Conservation (phyloP, 2,113 vertebrate genomes). For the Pygoscelis adeliae region DNA sequence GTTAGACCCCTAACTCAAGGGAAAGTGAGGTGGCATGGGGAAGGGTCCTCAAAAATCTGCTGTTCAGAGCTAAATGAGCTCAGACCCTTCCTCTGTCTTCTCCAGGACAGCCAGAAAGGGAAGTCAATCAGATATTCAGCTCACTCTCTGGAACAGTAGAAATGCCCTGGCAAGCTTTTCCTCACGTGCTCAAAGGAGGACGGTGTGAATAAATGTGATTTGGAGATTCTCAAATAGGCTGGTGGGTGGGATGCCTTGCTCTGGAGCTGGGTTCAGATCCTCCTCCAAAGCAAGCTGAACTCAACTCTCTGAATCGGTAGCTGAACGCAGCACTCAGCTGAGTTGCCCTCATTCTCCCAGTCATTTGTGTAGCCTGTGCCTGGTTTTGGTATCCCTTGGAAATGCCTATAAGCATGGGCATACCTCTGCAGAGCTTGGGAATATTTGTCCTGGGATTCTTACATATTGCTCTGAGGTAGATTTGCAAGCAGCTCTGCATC, state of each 20-base stretch:
- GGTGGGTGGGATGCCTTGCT: neutral
- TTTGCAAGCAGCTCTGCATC: neutral
- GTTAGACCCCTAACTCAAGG: neutral
- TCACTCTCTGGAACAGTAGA: neutral
- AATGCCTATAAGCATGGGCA: neutral
- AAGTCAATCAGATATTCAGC: neutral
- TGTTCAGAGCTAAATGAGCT: neutral
- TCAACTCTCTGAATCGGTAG: neutral
- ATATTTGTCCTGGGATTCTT: neutral
- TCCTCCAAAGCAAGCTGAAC: neutral
- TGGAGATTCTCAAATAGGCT: neutral
- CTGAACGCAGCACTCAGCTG: neutral
- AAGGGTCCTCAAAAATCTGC: neutral
- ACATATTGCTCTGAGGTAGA: neutral
- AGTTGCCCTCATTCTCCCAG: neutral
- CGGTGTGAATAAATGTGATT: fast-evolving
- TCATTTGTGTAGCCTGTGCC: neutral
- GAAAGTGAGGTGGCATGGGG: neutral
- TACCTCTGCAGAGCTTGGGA: neutral
- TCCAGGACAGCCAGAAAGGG: neutral
- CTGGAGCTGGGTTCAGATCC: neutral
- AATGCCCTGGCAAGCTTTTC: neutral
- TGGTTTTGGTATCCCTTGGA: neutral
- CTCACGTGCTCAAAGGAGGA: neutral
- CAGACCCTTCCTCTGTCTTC: neutral